A percentile compares a stretch with the other conserved stretches of the same genome.
Evolutionary conservation across 1,140 invertebrate species (phyloP).

Genomic region (Cydia strobilella): DNA sequence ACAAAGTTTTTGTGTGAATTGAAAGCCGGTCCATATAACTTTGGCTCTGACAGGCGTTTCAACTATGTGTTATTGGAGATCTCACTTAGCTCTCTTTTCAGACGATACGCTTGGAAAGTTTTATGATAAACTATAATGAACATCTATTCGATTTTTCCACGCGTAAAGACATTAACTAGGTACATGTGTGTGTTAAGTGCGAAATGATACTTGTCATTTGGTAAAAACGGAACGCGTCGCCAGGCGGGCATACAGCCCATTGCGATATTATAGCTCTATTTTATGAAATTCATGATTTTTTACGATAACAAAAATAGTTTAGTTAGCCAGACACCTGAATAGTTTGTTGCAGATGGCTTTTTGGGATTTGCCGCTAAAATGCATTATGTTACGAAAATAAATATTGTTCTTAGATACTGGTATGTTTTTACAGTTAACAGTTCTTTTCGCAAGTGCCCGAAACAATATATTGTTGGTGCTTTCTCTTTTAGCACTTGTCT

Average conservation of each 20-base stretch:
- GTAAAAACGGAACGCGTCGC: too few species aligned
- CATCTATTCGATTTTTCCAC: background rate
- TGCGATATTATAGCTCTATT: too few species aligned
- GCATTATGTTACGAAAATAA: background rate
- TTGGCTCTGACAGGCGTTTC: too few species aligned
- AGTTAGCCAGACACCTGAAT: background rate
- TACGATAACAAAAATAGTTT: background rate
- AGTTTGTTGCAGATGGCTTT: background rate
- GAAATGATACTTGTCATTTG: too few species aligned
- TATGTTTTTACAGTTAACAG: background rate
- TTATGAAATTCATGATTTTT: too few species aligned
- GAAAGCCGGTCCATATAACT: background rate
- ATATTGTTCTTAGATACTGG: background rate
- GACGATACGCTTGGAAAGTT: background rate
- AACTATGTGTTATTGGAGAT: too few species aligned
- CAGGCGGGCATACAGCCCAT: too few species aligned
- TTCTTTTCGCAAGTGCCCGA: background rate
- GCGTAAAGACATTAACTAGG: too few species aligned
- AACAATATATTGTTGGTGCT: background rate
- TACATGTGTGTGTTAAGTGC: too few species aligned
- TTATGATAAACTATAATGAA: background rate
- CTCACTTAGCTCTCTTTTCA: background rate
- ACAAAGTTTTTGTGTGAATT: background rate
- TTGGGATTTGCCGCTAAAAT: background rate
- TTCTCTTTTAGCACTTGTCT: slow-evolving; percentile 12